Evolutionary conservation across 2,113 vertebrate genomes (phyloP).

Genomic region (Herpailurus yagouaroundi): DNA sequence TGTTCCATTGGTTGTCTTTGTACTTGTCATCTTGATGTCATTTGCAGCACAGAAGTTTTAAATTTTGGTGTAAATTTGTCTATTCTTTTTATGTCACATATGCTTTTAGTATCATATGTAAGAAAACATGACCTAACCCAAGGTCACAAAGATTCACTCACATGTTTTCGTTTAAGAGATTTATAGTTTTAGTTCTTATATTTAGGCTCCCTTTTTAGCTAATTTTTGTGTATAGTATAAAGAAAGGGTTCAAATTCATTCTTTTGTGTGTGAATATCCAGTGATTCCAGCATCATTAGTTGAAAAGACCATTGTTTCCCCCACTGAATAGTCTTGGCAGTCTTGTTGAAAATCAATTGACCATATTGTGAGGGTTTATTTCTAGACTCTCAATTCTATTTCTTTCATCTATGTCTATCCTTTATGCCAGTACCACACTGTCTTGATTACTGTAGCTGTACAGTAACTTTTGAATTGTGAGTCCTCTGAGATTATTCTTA

Average conservation of each 20-base stretch:
- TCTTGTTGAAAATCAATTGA: not conserved
- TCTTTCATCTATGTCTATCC: not conserved
- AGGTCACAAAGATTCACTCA: not conserved
- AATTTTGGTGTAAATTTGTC: not conserved
- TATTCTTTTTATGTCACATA: not conserved
- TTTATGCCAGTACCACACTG: not conserved
- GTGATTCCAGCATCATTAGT: not conserved
- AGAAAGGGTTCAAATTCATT: not conserved
- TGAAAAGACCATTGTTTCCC: not conserved
- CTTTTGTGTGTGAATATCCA: not conserved
- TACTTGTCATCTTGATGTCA: not conserved
- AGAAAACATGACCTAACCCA: not conserved
- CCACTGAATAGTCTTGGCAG: not conserved
- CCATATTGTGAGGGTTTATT: not conserved
- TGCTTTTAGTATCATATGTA: not conserved
- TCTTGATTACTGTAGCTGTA: not conserved
- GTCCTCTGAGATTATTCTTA: not conserved
- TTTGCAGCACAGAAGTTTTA: not conserved
- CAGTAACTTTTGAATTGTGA: not conserved
- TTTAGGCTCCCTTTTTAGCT: not conserved
- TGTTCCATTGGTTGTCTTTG: not conserved
- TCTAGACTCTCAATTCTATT: not conserved
- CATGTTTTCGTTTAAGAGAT: not conserved
- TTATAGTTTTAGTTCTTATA: not conserved
- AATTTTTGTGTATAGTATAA: not conserved